Evolutionary conservation across 2,113 vertebrate species (phyloP), one percentile per base, ranked within the genome.

Genomic region (Galeopterus variegatus): DNA sequence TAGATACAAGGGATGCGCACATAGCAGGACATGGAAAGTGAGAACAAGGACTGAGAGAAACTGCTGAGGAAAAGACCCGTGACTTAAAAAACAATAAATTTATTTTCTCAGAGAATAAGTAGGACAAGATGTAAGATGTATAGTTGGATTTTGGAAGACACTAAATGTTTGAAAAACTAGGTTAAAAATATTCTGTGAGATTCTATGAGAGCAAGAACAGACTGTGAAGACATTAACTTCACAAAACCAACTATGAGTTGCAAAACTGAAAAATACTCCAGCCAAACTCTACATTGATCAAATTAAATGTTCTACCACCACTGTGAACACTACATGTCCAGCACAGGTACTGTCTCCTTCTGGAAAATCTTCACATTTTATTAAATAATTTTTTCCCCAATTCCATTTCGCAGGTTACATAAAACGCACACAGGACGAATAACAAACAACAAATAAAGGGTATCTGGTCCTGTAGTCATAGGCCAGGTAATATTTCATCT

Each of bases 261-360:
- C 4, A 72, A 82, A 41, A 28, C 28, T 33, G 58, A 19, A 81
- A 48, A n/a, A 31, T 48, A 28, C 18, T 69, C 23, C 64, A 10
- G 9, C 13, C 3, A 89, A 52, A 48, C 2, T 84, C 62, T 28
- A 12, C 65, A 79, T 90, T 72, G n/a, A 89, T 12, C 13, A 23
- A 52, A 33, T 23, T 67, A n/a, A 70, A 33, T 24, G 5, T 3
- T 24, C 7, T 19, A 4, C 1, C 1, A 64, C 2, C 1, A 36
- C 13, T 17, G 3, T 70, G 36, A 9, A 50, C 58, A 9, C 4
- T 84, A 62, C 23, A 28, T 31, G 6, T 56, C 5, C 23, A 65
- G 10, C 4, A 6, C 5, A 50, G 1, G 3, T 36, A 18, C 1
- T 50, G 17, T 12, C 10, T 33, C 64, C 18, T 76, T 69, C 50